phyloP scores from a whole-genome alignment of 2,113 vertebrate genomes.

The Ciconia stormi region DNA sequence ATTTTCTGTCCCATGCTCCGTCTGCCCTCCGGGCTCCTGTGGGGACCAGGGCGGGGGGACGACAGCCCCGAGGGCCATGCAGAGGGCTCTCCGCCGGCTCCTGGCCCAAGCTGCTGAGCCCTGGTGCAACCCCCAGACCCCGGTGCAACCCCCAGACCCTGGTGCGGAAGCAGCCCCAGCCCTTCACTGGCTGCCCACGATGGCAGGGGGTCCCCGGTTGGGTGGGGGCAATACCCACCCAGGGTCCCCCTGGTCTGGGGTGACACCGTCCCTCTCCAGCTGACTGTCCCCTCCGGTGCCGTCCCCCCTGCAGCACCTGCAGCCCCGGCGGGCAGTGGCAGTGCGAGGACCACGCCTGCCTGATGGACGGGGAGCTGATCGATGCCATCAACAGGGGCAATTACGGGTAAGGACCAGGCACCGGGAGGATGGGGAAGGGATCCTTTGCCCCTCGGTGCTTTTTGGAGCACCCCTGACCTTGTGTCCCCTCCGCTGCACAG shows the following conservation, averaged over 20 bases:
- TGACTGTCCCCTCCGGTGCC: background rate
- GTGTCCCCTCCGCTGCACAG: slow-evolving; percentile 19
- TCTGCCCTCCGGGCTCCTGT: background rate
- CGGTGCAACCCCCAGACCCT: rapidly evolving
- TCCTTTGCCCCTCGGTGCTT: rapidly evolving
- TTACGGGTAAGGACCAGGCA: slow-evolving; percentile 78
- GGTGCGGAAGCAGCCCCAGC: rapidly evolving
- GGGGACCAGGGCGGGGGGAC: rapidly evolving
- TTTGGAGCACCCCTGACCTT: rapidly evolving
- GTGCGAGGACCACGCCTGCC: slow-evolving; percentile 87
- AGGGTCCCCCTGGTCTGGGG: rapidly evolving
- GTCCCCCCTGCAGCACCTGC: slow-evolving; percentile 82
- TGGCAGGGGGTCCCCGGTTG: rapidly evolving
- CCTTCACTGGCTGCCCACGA: rapidly evolving
- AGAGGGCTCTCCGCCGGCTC: background rate
- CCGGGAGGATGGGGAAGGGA: rapidly evolving
- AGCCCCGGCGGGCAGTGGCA: slow-evolving; percentile 81
- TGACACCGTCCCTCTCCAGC: background rate
- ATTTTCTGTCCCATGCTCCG: background rate
- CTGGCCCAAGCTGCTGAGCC: background rate
- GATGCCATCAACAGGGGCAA: slow-evolving; percentile 83
- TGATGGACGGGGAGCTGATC: slow-evolving; percentile 87
- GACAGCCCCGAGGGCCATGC: background rate
- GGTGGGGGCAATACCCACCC: background rate
- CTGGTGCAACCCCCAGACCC: rapidly evolving